phyloP scores from a whole-genome alignment of 1,140 invertebrate genomes.

The Teleogryllus occipitalis region DNA sequence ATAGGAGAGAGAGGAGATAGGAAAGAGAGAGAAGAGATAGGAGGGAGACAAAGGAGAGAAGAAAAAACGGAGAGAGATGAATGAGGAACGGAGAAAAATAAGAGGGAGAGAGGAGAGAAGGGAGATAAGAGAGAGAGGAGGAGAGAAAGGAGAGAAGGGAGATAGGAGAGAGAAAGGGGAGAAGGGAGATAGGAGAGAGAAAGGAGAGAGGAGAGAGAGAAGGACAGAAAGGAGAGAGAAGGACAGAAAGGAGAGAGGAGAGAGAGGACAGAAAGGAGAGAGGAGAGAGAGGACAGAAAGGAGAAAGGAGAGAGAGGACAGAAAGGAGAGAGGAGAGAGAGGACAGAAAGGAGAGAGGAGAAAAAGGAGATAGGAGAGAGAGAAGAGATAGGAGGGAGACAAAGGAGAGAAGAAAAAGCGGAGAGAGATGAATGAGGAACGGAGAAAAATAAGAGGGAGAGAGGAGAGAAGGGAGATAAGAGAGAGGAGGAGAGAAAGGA shows the following conservation, averaged over 20 bases:
- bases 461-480: not conserved
- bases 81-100: too few species aligned
- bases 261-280: too few species aligned
- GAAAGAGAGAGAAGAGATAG: not conserved
- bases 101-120: too few species aligned
- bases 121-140: too few species aligned
- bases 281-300: too few species aligned
- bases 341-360: not conserved
- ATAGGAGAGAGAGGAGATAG: not conserved
- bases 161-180: too few species aligned
- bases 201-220: too few species aligned
- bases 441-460: not conserved
- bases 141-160: not conserved
- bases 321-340: not conserved
- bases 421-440: not conserved
- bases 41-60: too few species aligned
- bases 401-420: not conserved
- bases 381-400: not conserved
- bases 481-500: not conserved
- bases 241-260: not conserved
- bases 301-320: too few species aligned
- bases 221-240: not conserved
- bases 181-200: too few species aligned
- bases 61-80: not conserved
- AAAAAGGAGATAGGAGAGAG: not conserved